These are phyloP conservation scores for Megaleporinus macrocephalus DNA, from an alignment of 2,113 vertebrate species.

Conservation along the genomic window DNA sequence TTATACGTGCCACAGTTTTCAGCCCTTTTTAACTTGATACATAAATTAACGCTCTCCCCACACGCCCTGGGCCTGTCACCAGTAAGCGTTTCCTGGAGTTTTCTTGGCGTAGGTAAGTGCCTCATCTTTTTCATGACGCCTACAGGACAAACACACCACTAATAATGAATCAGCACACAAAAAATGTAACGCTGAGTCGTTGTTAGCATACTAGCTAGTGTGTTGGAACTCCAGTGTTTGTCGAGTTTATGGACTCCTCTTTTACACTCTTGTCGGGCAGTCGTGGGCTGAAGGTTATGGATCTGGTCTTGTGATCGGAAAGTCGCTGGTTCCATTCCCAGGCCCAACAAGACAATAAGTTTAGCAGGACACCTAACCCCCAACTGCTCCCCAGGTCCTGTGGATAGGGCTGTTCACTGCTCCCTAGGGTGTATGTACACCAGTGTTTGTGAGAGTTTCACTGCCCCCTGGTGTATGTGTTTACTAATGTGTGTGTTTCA, in stretches of 20 bases:
- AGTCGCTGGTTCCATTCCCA: too few species aligned
- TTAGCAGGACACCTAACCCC: too few species aligned
- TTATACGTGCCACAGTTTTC: constrained; percentile 31
- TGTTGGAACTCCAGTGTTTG: background rate
- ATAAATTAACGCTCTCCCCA: constrained; percentile 38
- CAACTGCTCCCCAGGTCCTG: too few species aligned
- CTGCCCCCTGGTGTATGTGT: too few species aligned
- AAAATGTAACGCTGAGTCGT: background rate
- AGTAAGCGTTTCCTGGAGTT: constrained; percentile 34
- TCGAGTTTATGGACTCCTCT: background rate
- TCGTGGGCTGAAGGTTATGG: too few species aligned
- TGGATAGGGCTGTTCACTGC: too few species aligned
- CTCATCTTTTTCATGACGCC: constrained; percentile 6
- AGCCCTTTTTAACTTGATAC: constrained; percentile 33
- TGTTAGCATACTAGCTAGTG: background rate
- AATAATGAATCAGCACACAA: constrained; percentile 12
- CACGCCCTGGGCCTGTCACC: constrained; percentile 20
- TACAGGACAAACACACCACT: constrained; percentile 36
- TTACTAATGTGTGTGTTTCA: too few species aligned
- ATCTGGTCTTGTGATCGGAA: too few species aligned
- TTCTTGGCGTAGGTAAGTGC: constrained; percentile 10
- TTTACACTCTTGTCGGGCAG: too few species aligned
- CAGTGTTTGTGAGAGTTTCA: too few species aligned
- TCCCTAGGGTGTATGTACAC: too few species aligned
- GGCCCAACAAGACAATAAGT: too few species aligned